These are phyloP conservation scores for Megaceryle torquata DNA, from an alignment of 2,113 vertebrate genomes.

Conservation along the genomic window DNA sequence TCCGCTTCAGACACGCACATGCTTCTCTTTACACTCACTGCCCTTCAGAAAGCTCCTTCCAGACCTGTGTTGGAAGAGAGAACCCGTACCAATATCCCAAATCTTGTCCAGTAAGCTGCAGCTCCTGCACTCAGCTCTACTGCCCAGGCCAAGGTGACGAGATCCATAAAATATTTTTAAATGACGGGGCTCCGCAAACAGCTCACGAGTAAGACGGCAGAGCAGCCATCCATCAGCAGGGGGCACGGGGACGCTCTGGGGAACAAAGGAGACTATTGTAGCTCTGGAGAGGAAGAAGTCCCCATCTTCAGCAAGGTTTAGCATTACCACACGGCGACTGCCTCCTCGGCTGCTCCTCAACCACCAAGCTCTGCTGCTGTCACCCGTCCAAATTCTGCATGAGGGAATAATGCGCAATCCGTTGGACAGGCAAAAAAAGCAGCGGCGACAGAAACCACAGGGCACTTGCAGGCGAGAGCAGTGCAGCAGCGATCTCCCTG, in stretches of 20 bases:
- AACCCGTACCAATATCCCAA: not conserved
- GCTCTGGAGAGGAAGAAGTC: not conserved
- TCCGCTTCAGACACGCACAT: too few relatives aligned
- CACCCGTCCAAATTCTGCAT: not conserved
- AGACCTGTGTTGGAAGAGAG: not conserved
- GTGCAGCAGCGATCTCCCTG: not conserved
- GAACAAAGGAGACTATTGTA: not conserved
- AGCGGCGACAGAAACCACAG: not conserved
- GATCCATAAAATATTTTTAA: not conserved
- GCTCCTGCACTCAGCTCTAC: not conserved
- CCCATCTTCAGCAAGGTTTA: not conserved
- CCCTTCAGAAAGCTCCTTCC: not conserved
- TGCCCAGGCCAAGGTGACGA: not conserved
- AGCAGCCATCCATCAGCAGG: not conserved
- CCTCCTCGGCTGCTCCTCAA: not conserved
- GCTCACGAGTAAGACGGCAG: not conserved
- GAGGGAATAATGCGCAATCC: not conserved
- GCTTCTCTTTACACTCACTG: accelerated
- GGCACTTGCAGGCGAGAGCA: not conserved
- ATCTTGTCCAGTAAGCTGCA: not conserved
- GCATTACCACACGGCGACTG: not conserved
- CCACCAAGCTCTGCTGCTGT: not conserved
- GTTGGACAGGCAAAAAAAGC: not conserved
- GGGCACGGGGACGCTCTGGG: not conserved
- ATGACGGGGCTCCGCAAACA: accelerated